Evolutionary conservation across 1,140 invertebrate species (phyloP).

Genomic region (Bombus waltoni): DNA sequence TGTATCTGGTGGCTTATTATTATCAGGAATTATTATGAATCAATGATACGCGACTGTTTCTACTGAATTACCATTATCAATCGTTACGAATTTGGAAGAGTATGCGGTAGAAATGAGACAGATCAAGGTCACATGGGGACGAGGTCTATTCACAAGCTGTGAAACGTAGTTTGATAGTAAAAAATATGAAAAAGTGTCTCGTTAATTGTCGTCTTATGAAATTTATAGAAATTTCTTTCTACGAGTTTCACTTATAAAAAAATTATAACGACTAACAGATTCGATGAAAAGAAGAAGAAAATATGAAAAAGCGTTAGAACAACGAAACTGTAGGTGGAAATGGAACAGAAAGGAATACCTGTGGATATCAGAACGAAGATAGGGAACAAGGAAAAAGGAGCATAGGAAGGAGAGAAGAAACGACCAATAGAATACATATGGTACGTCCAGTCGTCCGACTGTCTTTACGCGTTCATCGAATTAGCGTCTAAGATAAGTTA

Average conservation of each 20-base stretch:
- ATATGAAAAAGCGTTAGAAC: background rate
- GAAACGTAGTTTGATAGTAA: background rate
- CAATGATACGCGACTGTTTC: no score
- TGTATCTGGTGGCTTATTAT: no score
- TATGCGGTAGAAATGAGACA: no score
- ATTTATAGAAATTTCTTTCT: background rate
- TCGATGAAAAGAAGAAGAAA: background rate
- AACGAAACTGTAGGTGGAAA: background rate
- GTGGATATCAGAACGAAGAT: background rate
- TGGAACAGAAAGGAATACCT: background rate
- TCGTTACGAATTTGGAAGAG: no score
- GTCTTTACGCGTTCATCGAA: constrained; percentile 47
- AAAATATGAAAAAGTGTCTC: background rate
- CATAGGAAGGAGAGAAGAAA: background rate
- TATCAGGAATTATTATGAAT: no score
- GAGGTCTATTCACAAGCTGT: background rate
- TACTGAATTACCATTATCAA: no score
- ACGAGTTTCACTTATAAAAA: no score
- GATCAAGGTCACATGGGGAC: no score
- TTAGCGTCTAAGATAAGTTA: constrained; percentile 60
- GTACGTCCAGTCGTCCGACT: background rate
- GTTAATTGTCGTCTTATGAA: background rate
- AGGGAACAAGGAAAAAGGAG: no score
- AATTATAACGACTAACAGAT: background rate
- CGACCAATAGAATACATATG: background rate